Base-by-base conservation (phyloP, 2,888 invertebrate species). In the Neoascia interrupta region DNA sequence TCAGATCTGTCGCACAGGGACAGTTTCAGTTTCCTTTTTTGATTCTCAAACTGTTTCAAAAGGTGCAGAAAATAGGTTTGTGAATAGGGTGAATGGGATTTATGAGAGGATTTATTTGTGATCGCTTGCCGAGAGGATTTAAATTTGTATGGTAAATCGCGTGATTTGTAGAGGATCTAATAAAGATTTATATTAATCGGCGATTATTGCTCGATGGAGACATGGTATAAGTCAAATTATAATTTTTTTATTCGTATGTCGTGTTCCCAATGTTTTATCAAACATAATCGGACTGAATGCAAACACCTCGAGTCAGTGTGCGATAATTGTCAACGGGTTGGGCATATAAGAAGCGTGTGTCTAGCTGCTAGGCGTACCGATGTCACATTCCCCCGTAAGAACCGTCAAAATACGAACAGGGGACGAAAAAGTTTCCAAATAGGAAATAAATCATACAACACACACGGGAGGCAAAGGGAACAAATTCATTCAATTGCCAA, bases 241-340 rank as follows among this genome's bases (percentile, higher is more conserved):
- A 11, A 16, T 36, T 51, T 36, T 18, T 8, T 13, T 21, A 36
- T 21, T 18, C 43, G 36, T 19, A 64, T 45, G 15, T 64, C 54
- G 8, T 54, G 26, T 15, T 43, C 43, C n/a, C 41, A 23, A 1
- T 64, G 51, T 45, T 16, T 11, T 0, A 26, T 16, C 4, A n/a
- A 64, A 18, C 61, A 61, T n/a, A 16, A 49, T 3, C 19, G 49
- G 26, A n/a, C 8, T 31, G 10, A 31, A 31, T 31, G 60, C 18
- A 53, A 36, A 21, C 51, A 53, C 8, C 13, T 51, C 2, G 21
- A 63, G 6, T 63, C 63, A 21, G 15, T 53, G 16, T 64, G 51
- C 10, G 11, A 64, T 16, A 64, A 36, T n/a, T 64, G 54, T 45
- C 36, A 45, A 5, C 43, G 54, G 0, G 36, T 18, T 23, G 43